Evolutionary conservation across 2,113 vertebrate species (phyloP).

Genomic region (Colius striatus): DNA sequence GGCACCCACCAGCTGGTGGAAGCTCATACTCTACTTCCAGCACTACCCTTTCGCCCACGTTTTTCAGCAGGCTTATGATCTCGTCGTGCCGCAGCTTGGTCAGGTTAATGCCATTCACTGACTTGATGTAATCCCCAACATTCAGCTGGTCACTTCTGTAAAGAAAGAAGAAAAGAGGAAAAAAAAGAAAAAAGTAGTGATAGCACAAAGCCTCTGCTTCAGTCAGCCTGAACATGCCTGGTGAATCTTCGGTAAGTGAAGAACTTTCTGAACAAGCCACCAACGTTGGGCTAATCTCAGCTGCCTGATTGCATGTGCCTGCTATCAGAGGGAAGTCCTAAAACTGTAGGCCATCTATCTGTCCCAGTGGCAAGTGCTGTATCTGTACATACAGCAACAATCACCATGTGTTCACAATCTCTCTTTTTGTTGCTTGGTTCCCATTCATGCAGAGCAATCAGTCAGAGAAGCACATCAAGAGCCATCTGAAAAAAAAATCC

Average conservation of each 20-base stretch:
- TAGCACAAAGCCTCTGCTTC: neutral
- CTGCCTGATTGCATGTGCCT: neutral
- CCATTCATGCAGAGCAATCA: slow-evolving; percentile 19
- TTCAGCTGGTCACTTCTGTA: slow-evolving; percentile 94
- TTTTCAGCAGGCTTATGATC: slow-evolving; percentile 96
- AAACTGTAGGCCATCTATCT: neutral
- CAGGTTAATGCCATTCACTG: slow-evolving; percentile 95
- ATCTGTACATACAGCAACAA: neutral
- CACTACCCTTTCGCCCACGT: slow-evolving; percentile 94
- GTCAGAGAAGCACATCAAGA: neutral
- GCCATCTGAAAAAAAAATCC: neutral
- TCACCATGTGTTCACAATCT: neutral
- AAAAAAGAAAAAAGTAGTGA: neutral
- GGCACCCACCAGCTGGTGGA: slow-evolving; percentile 87
- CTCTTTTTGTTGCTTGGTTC: neutral
- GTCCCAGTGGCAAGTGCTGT: neutral
- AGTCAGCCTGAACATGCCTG: neutral
- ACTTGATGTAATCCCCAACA: slow-evolving; percentile 95
- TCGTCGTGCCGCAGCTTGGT: slow-evolving; percentile 93
- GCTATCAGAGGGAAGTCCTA: neutral
- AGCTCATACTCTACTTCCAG: slow-evolving; percentile 97
- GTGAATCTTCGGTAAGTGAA: neutral
- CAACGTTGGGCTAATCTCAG: neutral
- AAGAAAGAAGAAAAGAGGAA: neutral
- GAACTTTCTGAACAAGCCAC: neutral